phyloP scores from a whole-genome alignment of 1,140 invertebrate genomes.

The Augochlora pura region DNA sequence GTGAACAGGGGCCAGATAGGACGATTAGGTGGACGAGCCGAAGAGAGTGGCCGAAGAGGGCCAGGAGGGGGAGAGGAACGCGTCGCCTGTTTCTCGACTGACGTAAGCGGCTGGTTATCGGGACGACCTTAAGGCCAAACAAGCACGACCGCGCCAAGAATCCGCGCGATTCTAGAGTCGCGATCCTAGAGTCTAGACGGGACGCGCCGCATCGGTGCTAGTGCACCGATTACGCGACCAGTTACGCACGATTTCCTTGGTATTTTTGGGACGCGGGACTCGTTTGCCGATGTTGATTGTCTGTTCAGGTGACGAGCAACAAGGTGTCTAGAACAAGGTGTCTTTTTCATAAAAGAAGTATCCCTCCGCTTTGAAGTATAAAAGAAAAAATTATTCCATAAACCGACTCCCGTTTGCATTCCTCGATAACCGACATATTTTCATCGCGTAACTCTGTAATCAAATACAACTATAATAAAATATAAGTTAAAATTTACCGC shows the following conservation, averaged over 20 bases:
- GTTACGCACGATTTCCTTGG: background rate
- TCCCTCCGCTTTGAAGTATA: too few species aligned
- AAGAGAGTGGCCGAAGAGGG: background rate
- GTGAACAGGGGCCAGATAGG: slow-evolving; percentile 8
- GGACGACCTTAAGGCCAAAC: slow-evolving; percentile 50
- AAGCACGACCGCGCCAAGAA: slow-evolving; percentile 38
- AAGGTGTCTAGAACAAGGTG: too few species aligned
- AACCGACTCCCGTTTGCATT: too few species aligned
- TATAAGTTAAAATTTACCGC: too few species aligned
- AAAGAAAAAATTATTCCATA: too few species aligned
- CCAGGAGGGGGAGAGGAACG: slow-evolving; percentile 4
- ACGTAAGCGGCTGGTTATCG: slow-evolving; percentile 50
- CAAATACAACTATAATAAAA: too few species aligned
- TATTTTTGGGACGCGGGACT: background rate
- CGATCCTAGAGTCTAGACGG: background rate
- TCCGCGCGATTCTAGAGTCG: slow-evolving; percentile 14
- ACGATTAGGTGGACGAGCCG: slow-evolving; percentile 20
- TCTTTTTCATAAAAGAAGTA: too few species aligned
- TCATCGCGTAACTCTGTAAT: too few species aligned
- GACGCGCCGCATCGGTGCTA: background rate
- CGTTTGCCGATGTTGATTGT: background rate
- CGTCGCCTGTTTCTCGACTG: slow-evolving; percentile 32
- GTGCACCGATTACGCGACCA: background rate
- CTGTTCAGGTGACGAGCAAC: too few species aligned
- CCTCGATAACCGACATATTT: too few species aligned